Evolutionary conservation across 2,113 vertebrate genomes (phyloP).

Genomic region (Brevimyrus niger): DNA sequence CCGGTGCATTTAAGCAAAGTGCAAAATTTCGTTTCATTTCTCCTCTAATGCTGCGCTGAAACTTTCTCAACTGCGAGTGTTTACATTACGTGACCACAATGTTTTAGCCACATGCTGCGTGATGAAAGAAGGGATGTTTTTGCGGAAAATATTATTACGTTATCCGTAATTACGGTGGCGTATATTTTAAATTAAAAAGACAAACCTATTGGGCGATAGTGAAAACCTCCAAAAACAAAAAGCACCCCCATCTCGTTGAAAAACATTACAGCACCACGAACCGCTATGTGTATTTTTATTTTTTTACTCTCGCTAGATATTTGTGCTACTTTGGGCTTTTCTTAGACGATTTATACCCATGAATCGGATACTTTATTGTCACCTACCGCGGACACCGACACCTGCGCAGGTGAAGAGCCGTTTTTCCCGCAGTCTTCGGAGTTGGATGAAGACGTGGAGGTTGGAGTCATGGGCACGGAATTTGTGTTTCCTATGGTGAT

Average conservation of each 20-base stretch:
- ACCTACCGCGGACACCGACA: constrained; percentile 75
- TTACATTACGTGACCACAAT: background rate
- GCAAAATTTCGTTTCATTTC: background rate
- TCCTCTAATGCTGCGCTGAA: background rate
- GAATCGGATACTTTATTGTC: background rate
- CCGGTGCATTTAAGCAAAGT: background rate
- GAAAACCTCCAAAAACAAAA: background rate
- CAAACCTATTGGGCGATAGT: background rate
- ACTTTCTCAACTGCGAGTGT: background rate
- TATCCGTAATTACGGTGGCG: background rate
- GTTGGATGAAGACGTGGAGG: constrained; percentile 90
- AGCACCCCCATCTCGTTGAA: background rate
- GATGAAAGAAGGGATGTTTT: background rate
- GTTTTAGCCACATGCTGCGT: constrained; percentile 9
- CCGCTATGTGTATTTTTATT: background rate
- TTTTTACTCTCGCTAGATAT: background rate
- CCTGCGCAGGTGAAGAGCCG: constrained; percentile 76
- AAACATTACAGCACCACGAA: background rate
- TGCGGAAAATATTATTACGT: background rate
- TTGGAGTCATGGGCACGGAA: constrained; percentile 91
- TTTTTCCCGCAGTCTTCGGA: constrained; percentile 93
- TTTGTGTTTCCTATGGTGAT: constrained; percentile 72
- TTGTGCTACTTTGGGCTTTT: background rate
- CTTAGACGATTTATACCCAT: background rate
- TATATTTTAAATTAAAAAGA: background rate